A percentile compares a stretch with the other conserved stretches of the same genome.
Conservation (phyloP, 2,888 invertebrate genomes). For the Tromatobia lineatoria region DNA sequence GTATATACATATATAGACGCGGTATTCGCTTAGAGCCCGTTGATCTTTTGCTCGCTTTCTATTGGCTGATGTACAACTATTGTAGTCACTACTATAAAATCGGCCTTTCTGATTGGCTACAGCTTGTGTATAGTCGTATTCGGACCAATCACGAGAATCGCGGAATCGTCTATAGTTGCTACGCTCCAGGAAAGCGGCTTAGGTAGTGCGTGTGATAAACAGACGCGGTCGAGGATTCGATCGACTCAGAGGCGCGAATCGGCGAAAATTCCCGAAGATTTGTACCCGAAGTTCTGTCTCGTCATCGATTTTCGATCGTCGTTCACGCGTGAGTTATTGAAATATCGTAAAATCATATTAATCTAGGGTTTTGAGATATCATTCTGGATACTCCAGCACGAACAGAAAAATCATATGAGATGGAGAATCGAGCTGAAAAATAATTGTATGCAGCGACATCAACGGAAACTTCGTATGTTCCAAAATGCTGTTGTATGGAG, state of each 20-base stretch:
- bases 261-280: not conserved
- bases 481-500: not conserved
- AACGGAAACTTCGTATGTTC: not conserved
- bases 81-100: not conserved
- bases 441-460: not conserved
- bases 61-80: not conserved
- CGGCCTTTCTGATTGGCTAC: not conserved
- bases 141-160: not conserved
- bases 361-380: not conserved
- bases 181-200: not conserved
- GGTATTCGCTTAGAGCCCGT: no score
- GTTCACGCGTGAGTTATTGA: not conserved
- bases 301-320: not conserved
- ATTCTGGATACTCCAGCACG: not conserved
- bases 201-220: slow-evolving; percentile 3
- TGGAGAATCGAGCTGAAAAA: not conserved
- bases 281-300: not conserved
- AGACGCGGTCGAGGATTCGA: not conserved
- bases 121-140: not conserved
- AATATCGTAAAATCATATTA: slow-evolving; percentile 2
- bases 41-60: not conserved
- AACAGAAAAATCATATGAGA: not conserved
- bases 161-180: not conserved
- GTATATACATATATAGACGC: no score
- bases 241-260: not conserved